Percentiles rank a stretch among this genome's conserved stretches.
Conservation (phyloP, 2,888 invertebrate genomes). For the Crematogaster levior region DNA sequence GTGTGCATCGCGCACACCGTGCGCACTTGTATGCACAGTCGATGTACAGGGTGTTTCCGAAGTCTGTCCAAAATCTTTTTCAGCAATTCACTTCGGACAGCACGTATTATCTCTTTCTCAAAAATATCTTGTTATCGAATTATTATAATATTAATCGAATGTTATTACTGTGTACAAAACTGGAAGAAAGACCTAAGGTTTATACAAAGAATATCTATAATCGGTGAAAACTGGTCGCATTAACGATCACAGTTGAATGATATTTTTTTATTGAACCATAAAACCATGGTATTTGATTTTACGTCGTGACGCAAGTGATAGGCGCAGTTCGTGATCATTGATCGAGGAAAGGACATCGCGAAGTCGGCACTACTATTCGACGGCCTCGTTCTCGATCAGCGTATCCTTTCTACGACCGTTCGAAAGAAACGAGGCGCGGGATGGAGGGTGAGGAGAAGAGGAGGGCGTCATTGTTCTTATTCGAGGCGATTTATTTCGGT, state of each 20-base stretch:
- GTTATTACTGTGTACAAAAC: too few species aligned
- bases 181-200: not conserved
- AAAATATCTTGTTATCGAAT: not conserved
- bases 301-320: not conserved
- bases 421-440: constrained; percentile 47
- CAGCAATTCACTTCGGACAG: not conserved
- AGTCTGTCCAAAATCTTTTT: not conserved
- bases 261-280: not conserved
- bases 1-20: constrained; percentile 54
- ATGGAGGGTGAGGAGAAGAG: not conserved
- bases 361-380: constrained; percentile 44
- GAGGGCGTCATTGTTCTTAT: constrained; percentile 63
- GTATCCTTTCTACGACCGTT: constrained; percentile 61
- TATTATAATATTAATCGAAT: too few species aligned
- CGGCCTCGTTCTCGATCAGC: constrained; percentile 70
- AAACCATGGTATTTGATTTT: not conserved
- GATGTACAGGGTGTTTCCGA: constrained; percentile 31
- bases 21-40: constrained; percentile 11
- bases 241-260: not conserved
- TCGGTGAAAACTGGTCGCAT: not conserved
- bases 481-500: constrained; percentile 4
- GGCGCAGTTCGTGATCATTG: constrained; percentile 22
- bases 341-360: not conserved
- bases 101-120: not conserved
- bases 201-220: not conserved